A percentile compares a stretch with the other conserved stretches of the same genome.
phyloP scores from a whole-genome alignment of 64 coral and sea anemone species.

The Stichodactyla helianthus region DNA sequence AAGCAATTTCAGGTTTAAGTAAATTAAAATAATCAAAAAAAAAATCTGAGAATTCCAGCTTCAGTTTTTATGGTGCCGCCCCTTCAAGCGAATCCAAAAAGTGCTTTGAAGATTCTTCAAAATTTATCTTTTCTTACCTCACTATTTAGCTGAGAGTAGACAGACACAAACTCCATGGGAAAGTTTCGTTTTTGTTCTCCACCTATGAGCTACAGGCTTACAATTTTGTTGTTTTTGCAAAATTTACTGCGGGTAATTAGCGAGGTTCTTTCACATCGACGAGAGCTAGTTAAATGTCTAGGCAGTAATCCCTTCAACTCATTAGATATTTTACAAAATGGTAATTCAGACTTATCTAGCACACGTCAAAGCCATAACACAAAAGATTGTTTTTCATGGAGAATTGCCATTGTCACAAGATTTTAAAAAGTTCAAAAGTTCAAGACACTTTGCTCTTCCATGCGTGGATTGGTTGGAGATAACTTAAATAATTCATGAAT shows the following conservation, averaged over 20 bases:
- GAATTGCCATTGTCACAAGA: background rate
- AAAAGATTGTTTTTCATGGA: conserved; percentile 4
- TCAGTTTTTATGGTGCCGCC: background rate
- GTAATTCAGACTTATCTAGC: background rate
- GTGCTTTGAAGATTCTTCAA: background rate
- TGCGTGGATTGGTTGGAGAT: background rate
- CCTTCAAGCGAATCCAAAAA: background rate
- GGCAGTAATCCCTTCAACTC: background rate
- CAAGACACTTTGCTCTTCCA: background rate
- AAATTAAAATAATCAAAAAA: too few species aligned
- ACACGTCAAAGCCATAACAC: background rate
- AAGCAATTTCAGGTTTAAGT: background rate
- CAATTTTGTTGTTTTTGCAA: background rate
- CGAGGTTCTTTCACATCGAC: background rate
- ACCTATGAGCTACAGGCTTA: background rate
- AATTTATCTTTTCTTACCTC: background rate
- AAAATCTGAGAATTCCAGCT: background rate
- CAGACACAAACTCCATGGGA: background rate
- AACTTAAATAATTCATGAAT: background rate
- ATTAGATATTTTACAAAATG: background rate
- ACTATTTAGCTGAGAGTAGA: background rate
- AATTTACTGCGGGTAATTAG: background rate
- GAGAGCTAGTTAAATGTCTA: background rate
- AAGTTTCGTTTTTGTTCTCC: background rate
- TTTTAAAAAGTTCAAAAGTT: background rate